Base-by-base conservation (phyloP, 2,113 vertebrate genomes). In the Fulica atra region DNA sequence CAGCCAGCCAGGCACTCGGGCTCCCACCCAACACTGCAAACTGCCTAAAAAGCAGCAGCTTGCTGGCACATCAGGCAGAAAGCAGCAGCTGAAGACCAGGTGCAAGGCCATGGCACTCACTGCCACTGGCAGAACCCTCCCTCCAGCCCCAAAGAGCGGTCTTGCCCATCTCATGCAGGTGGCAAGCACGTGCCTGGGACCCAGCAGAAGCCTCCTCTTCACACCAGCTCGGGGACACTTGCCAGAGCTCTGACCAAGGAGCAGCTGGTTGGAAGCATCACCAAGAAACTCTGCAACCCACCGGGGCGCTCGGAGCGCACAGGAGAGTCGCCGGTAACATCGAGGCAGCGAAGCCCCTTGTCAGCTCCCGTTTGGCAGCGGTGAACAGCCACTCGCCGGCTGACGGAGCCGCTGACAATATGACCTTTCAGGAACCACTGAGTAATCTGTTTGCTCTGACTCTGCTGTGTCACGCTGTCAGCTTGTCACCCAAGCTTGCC, bases 401-500 rank as follows among this genome's bases (percentile, higher is more conserved):
- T 72, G 63, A 61, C 5, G 5, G 70, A 10, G 36, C 24, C 48
- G n/a, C 61, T 86, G 88, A 59, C 64, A 81, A 44, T 2, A 16
- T 18, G 57, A 83, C 94, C 91, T 93, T 93, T 86, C 63, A 81
- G 83, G 57, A 93, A 25, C 59, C 78, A 77, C 50, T 7, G 5
- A 38, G 31, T 10, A 38, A 77, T 91, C 89, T 53, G 69, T 72
- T 66, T 59, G 87, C 73, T 72, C 71, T 13, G 7, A 21, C 80
- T 74, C 59, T 46, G 74, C 86, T 48, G 59, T 69, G 91, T 87
- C 89, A 82, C 3, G 0, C 65, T 94, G 95, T 89, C 97, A 96
- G 77, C 81, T 48, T 77, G 68, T 93, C 97, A 95, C 92, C 76
- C 72, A 20, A 57, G 59, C 93, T 78, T 92, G 80, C 90, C 93